Base-by-base conservation (phyloP, 2,888 invertebrate genomes). In the Cheilosia grossa region DNA sequence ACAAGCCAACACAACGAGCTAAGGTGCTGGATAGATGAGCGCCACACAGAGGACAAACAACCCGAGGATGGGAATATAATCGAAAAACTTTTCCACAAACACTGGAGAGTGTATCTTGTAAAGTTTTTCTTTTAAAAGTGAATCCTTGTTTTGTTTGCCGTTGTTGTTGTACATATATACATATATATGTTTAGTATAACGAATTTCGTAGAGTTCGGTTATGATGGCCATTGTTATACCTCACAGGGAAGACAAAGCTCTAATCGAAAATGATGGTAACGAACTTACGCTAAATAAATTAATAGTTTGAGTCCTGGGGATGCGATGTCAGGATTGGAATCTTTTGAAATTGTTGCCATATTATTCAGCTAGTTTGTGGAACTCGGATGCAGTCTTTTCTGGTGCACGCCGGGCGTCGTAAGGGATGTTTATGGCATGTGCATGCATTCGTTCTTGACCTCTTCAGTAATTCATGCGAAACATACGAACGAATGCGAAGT, bases 61-160 rank as follows among this genome's bases (percentile, higher is more conserved):
- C 74, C 70, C 67, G 81, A 75, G 70, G 81, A 81, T 75, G 81
- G 75, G 85, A 77, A 81, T 77, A 81, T 85, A 85, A 85, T 85
- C 85, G 85, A 85, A 85, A 85, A 85, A 85, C 70, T 85, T 85
- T 85, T 75, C 15, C 42, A 56, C 66, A 75, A 51, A 51, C 51
- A 75, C 47, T 66, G 74, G 74, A 69, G 49, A 70, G 74, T 63
- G 80, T 69, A 72, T 77, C 82, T 61, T 82, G 70, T 61, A 66
- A 77, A 73, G 77, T 82, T 67, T 27, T 67, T 51, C 70, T 56
- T 54, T 56, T 19, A 33, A 24, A 24, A 51, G 24, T 15, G 24
- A 24, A 17, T 17, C 17, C 47, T 47, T 47, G 30, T 47, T 47
- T 17, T 44, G 15, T 44, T 44, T 44, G 44, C n/a, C 17, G 7